Evolutionary conservation across 1,140 invertebrate genomes (phyloP), one percentile per base, ranked within the genome.

Genomic region (Rhizoglyphus robini): DNA sequence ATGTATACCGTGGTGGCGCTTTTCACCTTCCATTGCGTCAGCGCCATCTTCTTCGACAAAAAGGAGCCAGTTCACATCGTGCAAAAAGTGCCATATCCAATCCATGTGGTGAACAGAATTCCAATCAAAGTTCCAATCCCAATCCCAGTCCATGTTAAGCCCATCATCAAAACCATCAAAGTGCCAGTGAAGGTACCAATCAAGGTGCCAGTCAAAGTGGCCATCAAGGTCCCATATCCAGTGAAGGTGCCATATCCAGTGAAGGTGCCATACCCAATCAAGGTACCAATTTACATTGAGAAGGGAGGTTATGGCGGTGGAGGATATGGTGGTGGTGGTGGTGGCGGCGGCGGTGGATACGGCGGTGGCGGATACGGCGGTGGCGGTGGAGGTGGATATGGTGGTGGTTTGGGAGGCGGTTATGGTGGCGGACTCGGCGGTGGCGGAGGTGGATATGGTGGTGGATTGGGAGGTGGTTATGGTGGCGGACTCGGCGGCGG

Each of bases 131-230:
- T 49, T 57, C 63, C 63, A 64, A 31, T 51, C 30, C 46, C 8
- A 18, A 57, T 48, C 18, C 59, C 59, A 27, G 59, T 61, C 23
- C 25, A 38, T 11, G n/a, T 36, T 15, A 64, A 64, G 29, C 63
- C 63, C 18, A 49, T 64, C 27, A 29, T 51, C 5, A 64, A 64
- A 27, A 51, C n/a, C 11, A 34, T 64, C 20, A 57, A 64, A 51
- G 63, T 64, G 15, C 63, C 63, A 27, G 4, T 4, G 8, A 30
- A 48, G 18, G 46, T 64, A 3, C 63, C 63, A 57, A 25, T 64
- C 29, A 63, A 63, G n/a, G 61, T 63, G 8, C 61, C 61, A 18
- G n/a, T 23, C 30, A 11, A 15, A 30, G 61, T 63, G 8, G 20
- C 13, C 46, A 2, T 20, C 23, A 13, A 8, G 2, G 48, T 60